Evolutionary conservation across 2,888 invertebrate species (phyloP).

Genomic region (Pterobdella sp.): DNA sequence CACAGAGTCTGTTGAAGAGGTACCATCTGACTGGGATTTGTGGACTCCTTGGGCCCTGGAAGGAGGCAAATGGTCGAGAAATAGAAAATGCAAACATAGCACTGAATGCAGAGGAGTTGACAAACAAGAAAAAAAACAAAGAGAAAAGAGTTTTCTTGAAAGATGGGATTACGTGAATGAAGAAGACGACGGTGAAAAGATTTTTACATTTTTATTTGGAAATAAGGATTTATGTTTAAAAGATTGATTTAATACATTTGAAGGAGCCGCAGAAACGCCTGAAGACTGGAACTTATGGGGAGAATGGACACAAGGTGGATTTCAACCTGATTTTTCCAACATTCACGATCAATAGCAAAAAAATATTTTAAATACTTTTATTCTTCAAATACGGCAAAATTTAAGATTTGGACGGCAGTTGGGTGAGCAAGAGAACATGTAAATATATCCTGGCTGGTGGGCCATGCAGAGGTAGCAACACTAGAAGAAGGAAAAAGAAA

Average conservation of each 20-base stretch:
- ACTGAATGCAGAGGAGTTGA: not conserved
- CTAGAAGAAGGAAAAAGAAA: not conserved
- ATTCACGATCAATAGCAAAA: too few species aligned
- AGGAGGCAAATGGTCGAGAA: not conserved
- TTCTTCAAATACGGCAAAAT: not conserved
- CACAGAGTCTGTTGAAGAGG: conserved; percentile 11
- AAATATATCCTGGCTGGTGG: conserved; percentile 3
- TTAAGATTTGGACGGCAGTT: not conserved
- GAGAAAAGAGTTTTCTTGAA: not conserved
- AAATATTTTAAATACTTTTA: too few species aligned
- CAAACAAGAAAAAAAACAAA: not conserved
- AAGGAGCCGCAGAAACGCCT: not conserved
- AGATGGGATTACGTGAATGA: not conserved
- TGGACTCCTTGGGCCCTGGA: conserved; percentile 16
- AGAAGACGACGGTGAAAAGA: not conserved
- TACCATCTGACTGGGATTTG: not conserved
- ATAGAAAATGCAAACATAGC: not conserved
- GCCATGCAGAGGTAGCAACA: conserved; percentile 19
- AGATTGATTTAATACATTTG: not conserved
- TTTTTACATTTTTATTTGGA: not conserved
- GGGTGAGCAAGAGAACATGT: conserved; percentile 3
- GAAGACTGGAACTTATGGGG: not conserved
- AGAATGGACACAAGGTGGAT: not conserved
- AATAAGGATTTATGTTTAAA: too few species aligned
- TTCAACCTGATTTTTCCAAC: not conserved